Evolutionary conservation across 2,888 invertebrate species (phyloP), one percentile per base, ranked within the genome.

Genomic region (Carpatolechia fugitivella): DNA sequence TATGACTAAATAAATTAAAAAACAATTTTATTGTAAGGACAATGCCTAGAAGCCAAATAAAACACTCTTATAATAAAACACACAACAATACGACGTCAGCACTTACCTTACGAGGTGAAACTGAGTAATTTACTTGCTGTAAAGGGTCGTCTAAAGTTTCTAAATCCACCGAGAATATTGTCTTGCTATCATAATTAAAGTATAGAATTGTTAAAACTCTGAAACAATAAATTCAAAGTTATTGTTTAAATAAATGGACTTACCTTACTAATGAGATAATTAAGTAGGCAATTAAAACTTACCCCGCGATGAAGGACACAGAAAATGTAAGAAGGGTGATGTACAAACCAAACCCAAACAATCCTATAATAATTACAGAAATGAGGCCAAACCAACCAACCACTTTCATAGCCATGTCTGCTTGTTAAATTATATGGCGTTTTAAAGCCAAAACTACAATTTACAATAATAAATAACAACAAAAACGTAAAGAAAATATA

Each of bases 121-220:
- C 78, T 47, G 89, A 85, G 62, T 81, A 90, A 60, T 84, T 86
- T 8, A 78, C 77, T 66, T 84, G 82, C 58, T 88, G 88, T 46
- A 90, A 67, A 14, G 90, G 90, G 68, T 90, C 85, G 71, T 89
- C 92, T 66, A 86, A 72, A 67, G 69, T 82, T 65, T 82, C 89
- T 65, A 88, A 69, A 67, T 88, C 87, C 40, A 78, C 68, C 35
- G 81, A 58, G 59, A 89, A 89, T 68, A 89, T 71, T 54, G 82
- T 83, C 57, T 76, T 88, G 53, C 69, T 70, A 58, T 90, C 86
- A 74, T 85, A 90, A 41, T 73, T 81, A 61, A 82, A 77, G 63
- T 87, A 85, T 14, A 90, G 70, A 53, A 90, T 72, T 56, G 88
- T 87, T 14, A 83, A 53, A 13, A 82, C 66, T 50, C 89, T 90